Base-by-base conservation (phyloP, 30 jellyfish, hydroid and myxozoan genomes). In the Aurelia sp. region DNA sequence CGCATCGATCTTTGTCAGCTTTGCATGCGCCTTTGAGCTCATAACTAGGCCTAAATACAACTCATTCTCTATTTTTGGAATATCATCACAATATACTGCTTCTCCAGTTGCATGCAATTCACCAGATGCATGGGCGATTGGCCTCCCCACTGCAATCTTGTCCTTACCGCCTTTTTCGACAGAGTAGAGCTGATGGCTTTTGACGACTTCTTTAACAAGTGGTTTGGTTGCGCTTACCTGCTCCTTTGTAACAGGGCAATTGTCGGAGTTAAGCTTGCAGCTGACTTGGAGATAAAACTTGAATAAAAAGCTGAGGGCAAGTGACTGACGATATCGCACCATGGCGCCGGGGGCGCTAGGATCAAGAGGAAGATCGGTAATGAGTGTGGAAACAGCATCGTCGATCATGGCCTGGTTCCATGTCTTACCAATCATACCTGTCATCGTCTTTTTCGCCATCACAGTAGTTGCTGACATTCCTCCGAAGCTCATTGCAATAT, bases 11-110 rank as follows among this genome's bases (percentile, higher is more conserved):
- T 40, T 71, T 16, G 50, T 12, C 21, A 82, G 27, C 48, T 59
- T 69, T 3, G 92, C 92, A 40, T 82, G 92, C 20, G 92, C 82
- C 79, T 82, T 82, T 33, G 41, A 64, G 64, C 92, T 82, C 37
- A 82, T 59, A 59, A 82, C 92, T 23, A 82, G 57, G 20, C 84
- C 92, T 17, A 82, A 41, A 59, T 82, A 82, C 63, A 82, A 44
- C 80, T 82, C 92, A 44, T 71, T 68, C 76, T 81, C 90, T 13
- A 66, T 13, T 40, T 37, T 66, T 13, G 90, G 83, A 4, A 81
- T 65, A 59, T 81, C 90, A 66, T 81, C 90, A 67, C 90, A 81
- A 53, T 66, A 81, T 35, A 81, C 90, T 0, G 90, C 90, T 81
- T 81, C 90, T 6, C 90, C 90, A 51, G 83, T 81, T 27, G 90